Base-by-base conservation (phyloP, 2,888 invertebrate genomes). In the Mythimna ferrago region DNA sequence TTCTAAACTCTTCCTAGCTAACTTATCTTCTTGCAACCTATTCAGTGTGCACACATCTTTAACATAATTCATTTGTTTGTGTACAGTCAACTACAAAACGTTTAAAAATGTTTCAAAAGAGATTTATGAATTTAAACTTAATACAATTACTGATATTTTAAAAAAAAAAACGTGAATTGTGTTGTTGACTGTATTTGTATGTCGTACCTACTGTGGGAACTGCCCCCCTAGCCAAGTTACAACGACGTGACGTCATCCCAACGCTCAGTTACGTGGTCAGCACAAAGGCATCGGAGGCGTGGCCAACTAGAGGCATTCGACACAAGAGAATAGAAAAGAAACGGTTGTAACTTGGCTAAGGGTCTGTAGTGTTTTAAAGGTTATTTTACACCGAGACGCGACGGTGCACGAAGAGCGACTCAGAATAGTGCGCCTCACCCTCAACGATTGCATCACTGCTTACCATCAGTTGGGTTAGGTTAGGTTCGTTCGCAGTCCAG, bases 1-100 rank as follows among this genome's bases (percentile, higher is more conserved):
- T 89, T 97, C 97, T 85, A 97, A 93, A 80, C 89, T 92, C 87
- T 93, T 93, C 78, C 93, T 93, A 87, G 91, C 89, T 78, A 91
- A 87, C 79, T 92, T 95, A 90, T 95, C 95, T 91, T 94, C 94
- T 90, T 96, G 94, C 82, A 96, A 94, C 90, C 96, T 96, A 89
- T 76, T 81, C 51, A 76, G 62, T 62, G 63, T 67, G 57, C 61
- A 81, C 63, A 73, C 41, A 63, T 64, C 66, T 82, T 86, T 69
- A 68, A 61, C 32, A 73, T 44, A 66, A 51, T 62, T 56, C 66
- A 67, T 74, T 73, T 66, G 54, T 48, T 67, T 6, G 35, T 14
- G 48, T 41, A 60, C 56, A 35, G 44, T 11, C 57, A 53, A 32
- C 19, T 38, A 60, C 58, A 60, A 57, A 26, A 32, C 16, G 26